phyloP scores from a whole-genome alignment of 2,888 invertebrate species.

The Ormyrus thymus region DNA sequence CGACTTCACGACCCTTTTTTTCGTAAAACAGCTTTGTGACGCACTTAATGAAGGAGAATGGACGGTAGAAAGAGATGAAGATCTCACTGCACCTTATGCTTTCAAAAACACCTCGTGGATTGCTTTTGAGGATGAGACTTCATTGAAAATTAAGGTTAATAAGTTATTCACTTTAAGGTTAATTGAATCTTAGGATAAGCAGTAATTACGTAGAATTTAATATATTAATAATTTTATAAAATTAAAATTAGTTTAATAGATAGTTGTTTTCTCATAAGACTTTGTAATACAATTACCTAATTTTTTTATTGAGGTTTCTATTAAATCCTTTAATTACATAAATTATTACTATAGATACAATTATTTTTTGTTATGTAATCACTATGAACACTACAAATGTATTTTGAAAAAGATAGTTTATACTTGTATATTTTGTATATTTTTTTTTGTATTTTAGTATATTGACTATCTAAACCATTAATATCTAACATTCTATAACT shows the following conservation, averaged over 20 bases:
- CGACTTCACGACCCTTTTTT: not conserved
- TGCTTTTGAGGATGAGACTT: slow-evolving; percentile 85
- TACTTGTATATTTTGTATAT: no score
- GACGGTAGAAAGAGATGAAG: slow-evolving; percentile 87
- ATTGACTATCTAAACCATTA: no score
- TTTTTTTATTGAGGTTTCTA: no score
- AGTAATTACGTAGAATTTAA: not conserved
- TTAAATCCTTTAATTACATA: no score
- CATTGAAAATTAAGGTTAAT: slow-evolving; percentile 82
- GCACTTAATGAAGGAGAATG: slow-evolving; percentile 79
- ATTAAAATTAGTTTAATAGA: no score
- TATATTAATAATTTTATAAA: not conserved
- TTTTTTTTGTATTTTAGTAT: no score
- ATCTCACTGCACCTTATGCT: slow-evolving; percentile 86
- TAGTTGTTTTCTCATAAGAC: no score
- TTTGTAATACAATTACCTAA: no score
- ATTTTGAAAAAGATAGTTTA: no score
- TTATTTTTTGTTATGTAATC: no score
- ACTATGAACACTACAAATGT: no score
- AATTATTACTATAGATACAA: no score
- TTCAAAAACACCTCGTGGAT: slow-evolving; percentile 85
- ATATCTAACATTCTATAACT: slow-evolving; percentile 25
- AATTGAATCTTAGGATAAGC: not conserved
- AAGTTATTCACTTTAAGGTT: not conserved
- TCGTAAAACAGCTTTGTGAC: slow-evolving; percentile 64